phyloP scores from a whole-genome alignment of 2,888 invertebrate genomes.

The Thera britannica region DNA sequence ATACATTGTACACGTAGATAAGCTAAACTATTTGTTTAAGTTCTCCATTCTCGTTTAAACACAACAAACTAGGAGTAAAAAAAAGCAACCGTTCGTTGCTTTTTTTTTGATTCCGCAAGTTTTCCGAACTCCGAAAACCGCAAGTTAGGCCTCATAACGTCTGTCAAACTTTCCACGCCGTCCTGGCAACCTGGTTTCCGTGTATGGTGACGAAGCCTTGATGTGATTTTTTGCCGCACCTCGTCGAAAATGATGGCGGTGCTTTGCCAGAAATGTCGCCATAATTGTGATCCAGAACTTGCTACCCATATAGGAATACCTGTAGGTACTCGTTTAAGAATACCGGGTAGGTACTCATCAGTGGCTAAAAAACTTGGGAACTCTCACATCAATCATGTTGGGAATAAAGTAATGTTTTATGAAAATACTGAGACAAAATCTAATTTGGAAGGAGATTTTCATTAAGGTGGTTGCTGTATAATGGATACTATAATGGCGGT shows the following conservation, averaged over 20 bases:
- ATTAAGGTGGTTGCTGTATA: background rate
- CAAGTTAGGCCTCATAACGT: too few relatives aligned
- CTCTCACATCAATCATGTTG: slow-evolving; percentile 30
- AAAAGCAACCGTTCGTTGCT: too few relatives aligned
- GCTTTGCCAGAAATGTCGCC: slow-evolving; percentile 49
- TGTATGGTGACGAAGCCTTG: slow-evolving; percentile 42
- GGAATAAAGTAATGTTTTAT: slow-evolving; percentile 22
- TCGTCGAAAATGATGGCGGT: slow-evolving; percentile 46
- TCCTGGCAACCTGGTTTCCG: slow-evolving; percentile 3
- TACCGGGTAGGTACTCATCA: slow-evolving; percentile 20
- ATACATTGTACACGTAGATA: too few relatives aligned
- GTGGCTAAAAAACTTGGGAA: slow-evolving; percentile 20
- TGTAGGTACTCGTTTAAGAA: slow-evolving; percentile 27
- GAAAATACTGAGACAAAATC: slow-evolving; percentile 16
- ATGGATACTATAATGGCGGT: background rate
- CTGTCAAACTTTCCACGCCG: background rate
- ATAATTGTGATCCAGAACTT: slow-evolving; percentile 55
- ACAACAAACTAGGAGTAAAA: too few relatives aligned
- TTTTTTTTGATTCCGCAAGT: too few relatives aligned
- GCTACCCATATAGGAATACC: slow-evolving; percentile 44
- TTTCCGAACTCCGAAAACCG: too few relatives aligned
- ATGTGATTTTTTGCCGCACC: slow-evolving; percentile 60
- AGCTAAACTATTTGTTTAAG: too few relatives aligned
- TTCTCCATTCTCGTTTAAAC: too few relatives aligned
- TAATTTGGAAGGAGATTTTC: background rate